These are phyloP conservation scores for Hozukius guyotensis DNA, from an alignment of 2,797 vertebrate genomes.

Conservation along the genomic window DNA sequence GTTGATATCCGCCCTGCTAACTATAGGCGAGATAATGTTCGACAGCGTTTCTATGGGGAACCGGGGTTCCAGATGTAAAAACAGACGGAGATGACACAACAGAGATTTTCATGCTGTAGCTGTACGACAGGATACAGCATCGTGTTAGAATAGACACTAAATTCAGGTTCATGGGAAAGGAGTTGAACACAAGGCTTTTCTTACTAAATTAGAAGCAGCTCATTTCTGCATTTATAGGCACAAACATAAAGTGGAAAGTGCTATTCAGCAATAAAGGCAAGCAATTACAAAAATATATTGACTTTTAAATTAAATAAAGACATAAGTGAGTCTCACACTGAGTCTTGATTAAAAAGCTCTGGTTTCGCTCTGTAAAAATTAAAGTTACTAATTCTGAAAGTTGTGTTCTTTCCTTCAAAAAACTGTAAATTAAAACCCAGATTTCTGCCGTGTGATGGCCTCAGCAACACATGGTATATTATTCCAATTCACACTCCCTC, in stretches of 20 bases:
- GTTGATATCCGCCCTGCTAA: slow-evolving; percentile 72
- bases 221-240: not conserved
- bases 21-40: slow-evolving; percentile 73
- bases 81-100: slow-evolving; percentile 60
- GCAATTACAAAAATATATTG: not conserved
- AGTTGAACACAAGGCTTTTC: not conserved
- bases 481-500: no score
- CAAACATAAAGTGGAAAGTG: not conserved
- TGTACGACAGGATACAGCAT: not conserved
- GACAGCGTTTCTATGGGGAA: slow-evolving; percentile 63
- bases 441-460: not conserved
- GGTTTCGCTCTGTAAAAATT: not conserved
- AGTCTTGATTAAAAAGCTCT: not conserved
- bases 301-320: not conserved
- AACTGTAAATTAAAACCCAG: not conserved
- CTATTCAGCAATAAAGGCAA: not conserved
- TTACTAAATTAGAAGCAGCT: not conserved
- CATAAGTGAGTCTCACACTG: not conserved
- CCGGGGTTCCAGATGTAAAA: slow-evolving; percentile 59
- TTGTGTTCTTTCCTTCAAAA: not conserved
- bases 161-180: not conserved
- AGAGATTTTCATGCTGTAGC: slow-evolving; percentile 8
- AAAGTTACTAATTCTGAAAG: not conserved
- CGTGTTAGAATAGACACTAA: not conserved
- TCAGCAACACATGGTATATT: no score